A percentile compares a stretch with the other conserved stretches of the same genome.
These are phyloP conservation scores for Ophion ventricosus DNA, from an alignment of 2,888 invertebrate species.

Conservation along the genomic window DNA sequence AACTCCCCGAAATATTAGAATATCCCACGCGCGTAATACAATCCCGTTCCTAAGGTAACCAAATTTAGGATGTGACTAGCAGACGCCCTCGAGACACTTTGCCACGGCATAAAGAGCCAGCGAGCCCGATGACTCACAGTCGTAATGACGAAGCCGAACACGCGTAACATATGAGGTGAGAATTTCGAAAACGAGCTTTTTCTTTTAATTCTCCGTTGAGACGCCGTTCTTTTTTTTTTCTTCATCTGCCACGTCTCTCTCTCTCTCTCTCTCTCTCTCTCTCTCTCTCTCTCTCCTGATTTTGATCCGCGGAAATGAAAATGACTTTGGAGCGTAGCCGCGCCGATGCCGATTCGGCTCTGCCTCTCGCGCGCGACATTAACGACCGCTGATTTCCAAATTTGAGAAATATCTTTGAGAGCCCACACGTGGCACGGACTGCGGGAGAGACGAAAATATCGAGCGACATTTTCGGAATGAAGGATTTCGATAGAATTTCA, in stretches of 20 bases:
- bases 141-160: conserved; percentile 49
- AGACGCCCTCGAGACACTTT: conserved; percentile 81
- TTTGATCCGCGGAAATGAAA: no score
- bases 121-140: conserved; percentile 65
- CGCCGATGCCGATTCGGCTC: no score
- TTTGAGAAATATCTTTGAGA: no score
- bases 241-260: not conserved
- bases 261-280: not conserved
- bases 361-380: no score
- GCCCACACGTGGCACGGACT: no score
- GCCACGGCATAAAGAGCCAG: conserved; percentile 60
- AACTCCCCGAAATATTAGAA: conserved; percentile 71
- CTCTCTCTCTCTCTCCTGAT: not conserved
- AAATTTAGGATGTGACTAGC: conserved; percentile 82
- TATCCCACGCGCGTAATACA: conserved; percentile 82
- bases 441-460: not conserved
- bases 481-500: not conserved
- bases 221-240: not conserved
- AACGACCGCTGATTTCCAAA: no score
- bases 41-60: conserved; percentile 81
- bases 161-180: conserved; percentile 34
- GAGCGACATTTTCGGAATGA: not conserved
- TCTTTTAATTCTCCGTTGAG: not conserved
- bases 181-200: conserved; percentile 6
- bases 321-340: no score